Conservation (phyloP, 2,113 vertebrate species). For the Taurulus bubalis region DNA sequence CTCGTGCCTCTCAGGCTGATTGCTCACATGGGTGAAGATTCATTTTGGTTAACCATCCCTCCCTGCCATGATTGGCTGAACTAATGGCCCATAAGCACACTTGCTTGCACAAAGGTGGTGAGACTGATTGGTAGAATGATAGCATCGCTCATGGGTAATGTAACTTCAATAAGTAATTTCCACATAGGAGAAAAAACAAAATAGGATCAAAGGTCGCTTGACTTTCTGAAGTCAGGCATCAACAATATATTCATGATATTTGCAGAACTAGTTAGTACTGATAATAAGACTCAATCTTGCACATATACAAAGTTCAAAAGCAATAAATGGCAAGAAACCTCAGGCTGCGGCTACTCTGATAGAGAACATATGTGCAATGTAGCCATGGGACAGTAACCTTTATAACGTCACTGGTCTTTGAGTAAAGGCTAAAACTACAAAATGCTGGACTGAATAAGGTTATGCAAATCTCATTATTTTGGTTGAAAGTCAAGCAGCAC, state of each 20-base stretch:
- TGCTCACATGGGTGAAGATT: slow-evolving; percentile 60
- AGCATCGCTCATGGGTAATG: slow-evolving; percentile 12
- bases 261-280: background rate
- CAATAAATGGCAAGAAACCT: slow-evolving; percentile 30
- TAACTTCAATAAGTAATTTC: slow-evolving; percentile 39
- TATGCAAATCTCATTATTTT: slow-evolving; percentile 28
- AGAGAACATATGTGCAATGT: slow-evolving; percentile 10
- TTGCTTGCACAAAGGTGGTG: slow-evolving; percentile 59
- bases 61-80: slow-evolving; percentile 41
- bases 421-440: slow-evolving; percentile 21
- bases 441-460: slow-evolving; percentile 10
- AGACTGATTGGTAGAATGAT: slow-evolving; percentile 51
- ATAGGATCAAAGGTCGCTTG: background rate
- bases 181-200: background rate
- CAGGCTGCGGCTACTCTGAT: background rate
- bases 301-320: slow-evolving; percentile 7
- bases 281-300: background rate
- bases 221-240: background rate
- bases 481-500: slow-evolving; percentile 4
- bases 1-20: slow-evolving; percentile 20
- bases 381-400: slow-evolving; percentile 45
- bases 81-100: slow-evolving; percentile 57
- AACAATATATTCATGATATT: background rate
- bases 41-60: slow-evolving; percentile 43
- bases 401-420: slow-evolving; percentile 6